These are phyloP conservation scores for Ephialtes manifestator DNA, from an alignment of 2,888 invertebrate genomes.

Conservation along the genomic window DNA sequence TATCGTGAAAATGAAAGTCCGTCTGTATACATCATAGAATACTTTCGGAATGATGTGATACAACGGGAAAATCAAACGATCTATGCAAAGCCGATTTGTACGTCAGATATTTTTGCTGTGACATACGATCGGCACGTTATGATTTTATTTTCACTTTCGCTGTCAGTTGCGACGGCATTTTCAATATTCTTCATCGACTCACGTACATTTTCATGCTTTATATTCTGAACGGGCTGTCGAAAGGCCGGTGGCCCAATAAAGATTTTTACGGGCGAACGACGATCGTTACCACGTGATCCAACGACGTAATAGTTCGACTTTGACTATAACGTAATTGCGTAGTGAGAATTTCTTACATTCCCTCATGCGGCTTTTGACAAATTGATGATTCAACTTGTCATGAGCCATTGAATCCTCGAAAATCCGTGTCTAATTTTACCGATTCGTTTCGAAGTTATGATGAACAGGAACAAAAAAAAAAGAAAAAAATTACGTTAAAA, in stretches of 20 bases:
- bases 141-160: slow-evolving; percentile 21
- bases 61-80: slow-evolving; percentile 30
- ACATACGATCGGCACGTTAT: neutral
- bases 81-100: slow-evolving; percentile 4
- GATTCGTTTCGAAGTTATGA: neutral
- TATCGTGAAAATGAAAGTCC: slow-evolving; percentile 72
- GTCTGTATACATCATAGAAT: neutral
- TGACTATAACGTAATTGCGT: slow-evolving; percentile 36
- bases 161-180: neutral
- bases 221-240: slow-evolving; percentile 22
- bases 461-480: neutral
- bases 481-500: slow-evolving; percentile 10
- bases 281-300: neutral
- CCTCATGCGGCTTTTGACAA: neutral
- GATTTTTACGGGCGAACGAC: slow-evolving; percentile 8
- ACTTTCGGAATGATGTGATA: slow-evolving; percentile 62
- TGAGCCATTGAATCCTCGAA: neutral
- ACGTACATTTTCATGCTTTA: neutral
- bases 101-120: slow-evolving; percentile 4
- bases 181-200: neutral
- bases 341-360: neutral
- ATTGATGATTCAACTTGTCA: neutral
- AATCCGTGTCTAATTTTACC: neutral
- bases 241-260: slow-evolving; percentile 22
- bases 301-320: neutral